Evolutionary conservation across 64 coral and sea anemone species (phyloP).

Genomic region (Porites australiensis): DNA sequence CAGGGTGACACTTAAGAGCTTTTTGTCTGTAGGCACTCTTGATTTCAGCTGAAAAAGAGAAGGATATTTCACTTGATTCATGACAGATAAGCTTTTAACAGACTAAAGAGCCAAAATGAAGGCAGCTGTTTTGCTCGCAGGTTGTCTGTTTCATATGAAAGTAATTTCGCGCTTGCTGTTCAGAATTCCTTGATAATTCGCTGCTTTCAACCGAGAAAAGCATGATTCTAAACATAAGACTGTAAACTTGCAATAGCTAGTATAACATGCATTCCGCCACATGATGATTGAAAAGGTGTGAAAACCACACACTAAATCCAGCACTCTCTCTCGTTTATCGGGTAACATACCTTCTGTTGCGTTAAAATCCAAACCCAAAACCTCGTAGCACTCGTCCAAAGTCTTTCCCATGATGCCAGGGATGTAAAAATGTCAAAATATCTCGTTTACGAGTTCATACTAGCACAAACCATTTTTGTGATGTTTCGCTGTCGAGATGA

Average conservation of each 20-base stretch:
- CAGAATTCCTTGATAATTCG: too few relatives aligned
- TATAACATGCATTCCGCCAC: too few relatives aligned
- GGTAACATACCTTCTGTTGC: constrained; percentile 12
- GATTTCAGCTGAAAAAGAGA: constrained; percentile 29
- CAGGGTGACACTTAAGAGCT: constrained; percentile 6
- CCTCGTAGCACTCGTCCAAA: constrained; percentile 29
- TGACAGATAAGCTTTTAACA: too few relatives aligned
- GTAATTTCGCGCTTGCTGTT: too few relatives aligned
- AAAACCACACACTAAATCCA: background rate
- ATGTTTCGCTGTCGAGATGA: too few relatives aligned
- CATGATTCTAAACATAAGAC: too few relatives aligned
- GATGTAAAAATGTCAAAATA: background rate
- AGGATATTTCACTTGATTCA: background rate
- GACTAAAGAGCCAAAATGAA: too few relatives aligned
- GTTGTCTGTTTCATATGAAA: too few relatives aligned
- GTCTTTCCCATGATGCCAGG: constrained; percentile 15
- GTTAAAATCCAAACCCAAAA: constrained; percentile 12
- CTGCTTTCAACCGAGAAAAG: background rate
- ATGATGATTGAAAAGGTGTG: background rate
- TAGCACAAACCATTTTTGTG: too few relatives aligned
- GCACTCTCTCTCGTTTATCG: background rate
- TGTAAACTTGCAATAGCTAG: too few relatives aligned
- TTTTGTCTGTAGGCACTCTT: constrained; percentile 28
- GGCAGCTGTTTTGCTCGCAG: too few relatives aligned
- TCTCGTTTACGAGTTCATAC: background rate